Percentiles rank a stretch among this genome's conserved stretches.
phyloP scores from a whole-genome alignment of 92 coral and sea anemone species.

The Phenganax marumi region DNA sequence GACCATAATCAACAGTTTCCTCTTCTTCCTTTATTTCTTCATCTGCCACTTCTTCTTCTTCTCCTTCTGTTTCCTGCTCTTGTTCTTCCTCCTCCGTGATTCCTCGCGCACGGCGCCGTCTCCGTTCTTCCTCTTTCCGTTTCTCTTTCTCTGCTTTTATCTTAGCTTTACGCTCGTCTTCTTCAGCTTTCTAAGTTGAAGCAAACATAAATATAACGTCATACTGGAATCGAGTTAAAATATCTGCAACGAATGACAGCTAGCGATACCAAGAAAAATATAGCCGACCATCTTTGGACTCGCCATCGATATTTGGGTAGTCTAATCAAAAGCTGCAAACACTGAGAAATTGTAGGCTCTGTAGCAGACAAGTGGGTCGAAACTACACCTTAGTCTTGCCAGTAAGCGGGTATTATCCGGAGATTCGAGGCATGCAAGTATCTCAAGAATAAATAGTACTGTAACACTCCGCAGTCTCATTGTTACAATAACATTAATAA shows the following conservation, averaged over 20 bases:
- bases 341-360: too few relatives aligned
- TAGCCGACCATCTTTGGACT: background rate
- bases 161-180: slow-evolving; percentile 86
- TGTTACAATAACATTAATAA: too few relatives aligned
- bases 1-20: slow-evolving; percentile 64
- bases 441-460: too few relatives aligned
- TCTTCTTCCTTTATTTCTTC: slow-evolving; percentile 55
- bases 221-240: background rate
- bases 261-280: background rate
- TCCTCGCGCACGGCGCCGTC: slow-evolving; percentile 72
- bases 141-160: slow-evolving; percentile 86
- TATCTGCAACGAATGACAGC: background rate
- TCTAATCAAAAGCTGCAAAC: too few relatives aligned
- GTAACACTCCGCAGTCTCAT: too few relatives aligned
- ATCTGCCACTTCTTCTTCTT: slow-evolving; percentile 65
- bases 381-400: too few relatives aligned
- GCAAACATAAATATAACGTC: background rate
- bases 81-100: slow-evolving; percentile 68
- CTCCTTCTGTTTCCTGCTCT: slow-evolving; percentile 55
- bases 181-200: slow-evolving; percentile 76
- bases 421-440: too few relatives aligned
- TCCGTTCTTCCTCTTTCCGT: slow-evolving; percentile 87
- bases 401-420: too few relatives aligned
- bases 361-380: too few relatives aligned
- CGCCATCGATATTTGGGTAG: too few relatives aligned